A percentile compares a stretch with the other conserved stretches of the same genome.
phyloP scores from a whole-genome alignment of 2,113 vertebrate species.

The Sinocyclocheilus anophthalmus region DNA sequence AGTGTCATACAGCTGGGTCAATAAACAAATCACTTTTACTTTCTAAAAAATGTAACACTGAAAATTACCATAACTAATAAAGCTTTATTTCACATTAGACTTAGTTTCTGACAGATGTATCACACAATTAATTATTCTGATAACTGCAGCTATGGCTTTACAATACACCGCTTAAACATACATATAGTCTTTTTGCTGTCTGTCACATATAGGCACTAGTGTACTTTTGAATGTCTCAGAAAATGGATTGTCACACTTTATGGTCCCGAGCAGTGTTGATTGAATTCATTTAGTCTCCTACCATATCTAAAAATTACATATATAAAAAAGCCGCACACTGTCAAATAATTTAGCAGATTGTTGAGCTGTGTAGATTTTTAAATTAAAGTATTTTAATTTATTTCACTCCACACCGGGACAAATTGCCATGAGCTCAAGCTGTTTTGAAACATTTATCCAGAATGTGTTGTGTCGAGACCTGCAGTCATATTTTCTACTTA shows the following conservation, averaged over 20 bases:
- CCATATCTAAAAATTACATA: not conserved
- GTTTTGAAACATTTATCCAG: not conserved
- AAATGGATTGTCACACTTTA: not conserved
- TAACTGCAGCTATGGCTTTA: not conserved
- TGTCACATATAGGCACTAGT: not conserved
- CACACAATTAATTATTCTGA: not conserved
- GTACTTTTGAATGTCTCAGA: not conserved
- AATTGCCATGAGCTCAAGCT: not conserved
- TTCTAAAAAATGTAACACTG: conserved; percentile 7
- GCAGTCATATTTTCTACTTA: not conserved
- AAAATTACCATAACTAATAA: conserved; percentile 24
- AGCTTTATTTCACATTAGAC: not conserved
- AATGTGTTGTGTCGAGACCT: not conserved
- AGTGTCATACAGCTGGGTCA: not conserved
- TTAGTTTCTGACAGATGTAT: not conserved
- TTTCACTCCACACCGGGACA: not conserved
- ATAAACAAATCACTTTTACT: conserved; percentile 38
- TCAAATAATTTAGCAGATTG: not conserved
- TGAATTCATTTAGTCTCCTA: not conserved
- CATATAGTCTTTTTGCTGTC: not conserved
- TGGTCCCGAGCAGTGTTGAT: not conserved
- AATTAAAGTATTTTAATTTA: not conserved
- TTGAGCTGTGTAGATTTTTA: not conserved
- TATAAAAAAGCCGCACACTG: not conserved
- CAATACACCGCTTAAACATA: not conserved